Conservation (phyloP, 2,888 invertebrate species). For the Acleris sparsana region DNA sequence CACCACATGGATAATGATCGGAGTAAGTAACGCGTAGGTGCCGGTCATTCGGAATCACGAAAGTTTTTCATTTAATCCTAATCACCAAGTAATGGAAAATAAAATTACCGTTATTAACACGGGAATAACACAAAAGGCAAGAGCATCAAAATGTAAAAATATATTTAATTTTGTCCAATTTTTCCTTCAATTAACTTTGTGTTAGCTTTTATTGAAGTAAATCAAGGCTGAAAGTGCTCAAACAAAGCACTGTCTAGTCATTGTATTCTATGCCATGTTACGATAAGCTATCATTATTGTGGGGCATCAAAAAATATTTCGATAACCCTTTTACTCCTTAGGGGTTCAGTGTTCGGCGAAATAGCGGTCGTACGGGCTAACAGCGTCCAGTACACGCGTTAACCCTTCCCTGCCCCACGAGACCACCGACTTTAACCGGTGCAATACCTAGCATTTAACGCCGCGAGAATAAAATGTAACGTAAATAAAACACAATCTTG, state of each 20-base stretch:
- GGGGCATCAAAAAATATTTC: conserved; percentile 64
- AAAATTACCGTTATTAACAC: conserved; percentile 35
- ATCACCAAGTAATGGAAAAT: conserved; percentile 32
- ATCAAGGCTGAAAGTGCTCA: conserved; percentile 18
- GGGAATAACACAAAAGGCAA: conserved; percentile 8
- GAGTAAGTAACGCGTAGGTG: neutral
- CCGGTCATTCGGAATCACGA: conserved; percentile 13
- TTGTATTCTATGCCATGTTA: conserved; percentile 29
- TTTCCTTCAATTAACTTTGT: neutral
- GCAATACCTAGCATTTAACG: conserved; percentile 11
- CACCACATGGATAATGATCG: conserved; percentile 16
- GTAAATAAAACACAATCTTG: conserved; percentile 31
- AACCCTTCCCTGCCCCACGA: conserved; percentile 58
- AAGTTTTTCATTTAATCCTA: conserved; percentile 21
- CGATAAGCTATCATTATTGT: conserved; percentile 53
- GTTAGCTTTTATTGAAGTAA: neutral
- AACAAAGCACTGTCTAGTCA: conserved; percentile 18
- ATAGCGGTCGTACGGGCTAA: conserved; percentile 61
- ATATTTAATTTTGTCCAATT: too few relatives aligned
- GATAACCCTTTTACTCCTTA: conserved; percentile 64
- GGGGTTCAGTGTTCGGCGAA: conserved; percentile 51
- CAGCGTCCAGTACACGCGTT: conserved; percentile 61
- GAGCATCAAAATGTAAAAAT: neutral
- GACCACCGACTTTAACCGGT: conserved; percentile 34
- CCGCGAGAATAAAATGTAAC: conserved; percentile 25